phyloP scores from a whole-genome alignment of 2,797 vertebrate species.

The Taeniopygia guttata region DNA sequence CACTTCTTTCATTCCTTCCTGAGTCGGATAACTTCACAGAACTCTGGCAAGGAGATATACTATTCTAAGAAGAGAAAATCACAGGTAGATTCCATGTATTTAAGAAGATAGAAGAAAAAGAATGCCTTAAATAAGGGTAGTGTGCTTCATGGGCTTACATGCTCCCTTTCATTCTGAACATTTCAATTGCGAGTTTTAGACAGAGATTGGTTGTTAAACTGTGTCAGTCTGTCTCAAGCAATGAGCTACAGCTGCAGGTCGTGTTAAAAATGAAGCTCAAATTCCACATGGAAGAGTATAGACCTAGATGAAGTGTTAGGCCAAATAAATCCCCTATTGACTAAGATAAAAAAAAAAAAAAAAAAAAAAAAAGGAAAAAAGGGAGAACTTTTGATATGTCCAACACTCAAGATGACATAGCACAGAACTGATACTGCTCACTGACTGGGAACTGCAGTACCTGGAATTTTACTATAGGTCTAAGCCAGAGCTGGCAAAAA shows the following conservation, averaged over 20 bases:
- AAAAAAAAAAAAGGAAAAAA: rapidly evolving
- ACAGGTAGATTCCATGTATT: neutral
- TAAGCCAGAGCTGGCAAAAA: neutral
- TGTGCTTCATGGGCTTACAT: neutral
- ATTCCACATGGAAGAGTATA: neutral
- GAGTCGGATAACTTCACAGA: neutral
- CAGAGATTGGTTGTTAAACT: neutral
- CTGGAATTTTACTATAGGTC: neutral
- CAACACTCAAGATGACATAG: neutral
- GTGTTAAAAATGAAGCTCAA: neutral
- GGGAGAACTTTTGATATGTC: neutral
- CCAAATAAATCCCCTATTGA: neutral
- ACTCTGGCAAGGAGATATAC: neutral
- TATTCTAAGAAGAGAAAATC: neutral
- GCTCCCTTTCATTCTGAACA: neutral
- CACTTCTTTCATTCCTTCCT: neutral
- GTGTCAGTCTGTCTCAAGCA: neutral
- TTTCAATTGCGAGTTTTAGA: neutral
- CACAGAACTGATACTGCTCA: neutral
- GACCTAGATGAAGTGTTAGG: neutral
- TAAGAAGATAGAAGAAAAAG: neutral
- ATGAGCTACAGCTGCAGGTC: neutral
- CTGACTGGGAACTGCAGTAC: neutral
- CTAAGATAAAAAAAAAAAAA: too few species aligned
- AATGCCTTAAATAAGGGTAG: neutral